Evolutionary conservation across 2,888 invertebrate species (phyloP), one percentile per base, ranked within the genome.

Genomic region (Orchesella flavescens): DNA sequence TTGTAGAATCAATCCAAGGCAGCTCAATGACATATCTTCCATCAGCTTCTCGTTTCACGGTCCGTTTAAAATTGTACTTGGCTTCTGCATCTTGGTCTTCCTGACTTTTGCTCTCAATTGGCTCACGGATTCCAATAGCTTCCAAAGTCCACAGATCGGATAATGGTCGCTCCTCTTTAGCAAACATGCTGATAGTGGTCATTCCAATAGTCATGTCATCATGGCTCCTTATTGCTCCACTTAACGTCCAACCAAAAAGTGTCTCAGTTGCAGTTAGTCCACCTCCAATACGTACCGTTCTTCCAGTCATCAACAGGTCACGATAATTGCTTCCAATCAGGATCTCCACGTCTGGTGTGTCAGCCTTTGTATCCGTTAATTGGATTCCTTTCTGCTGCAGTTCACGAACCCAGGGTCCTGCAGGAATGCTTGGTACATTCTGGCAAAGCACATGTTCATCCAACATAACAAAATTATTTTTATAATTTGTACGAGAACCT

Each of bases 21-120:
- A 90, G 83, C 23, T 78, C 61, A 0, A 90, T 89, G 73, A 89
- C 89, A 82, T 89, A 90, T 1, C 34, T 85, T 5, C 89, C 88
- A 13, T 89, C 86, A 1, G 83, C 63, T 46, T 89, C 88, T 0
- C 87, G 61, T 0, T 7, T 71, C 4, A 89, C 88, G 0, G 89
- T 90, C 34, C 88, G 7, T 5, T 21, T 10, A 23, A 84, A 85
- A 57, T 84, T 73, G 7, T 63, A 13, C 17, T 49, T 49, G 1
- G 81, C 68, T 15, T 34, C 63, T 34, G 55, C 74, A 9, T 71
- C 69, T 19, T 57, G 13, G 2, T 84, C 84, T 13, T 68, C 12
- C 66, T 83, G 86, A 13, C 87, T 68, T 15, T 71, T 57, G 13
- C 72, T 88, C 43, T 84, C 86, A 0, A n/a, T 63, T 46, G 78